phyloP scores from a whole-genome alignment of 1,140 invertebrate species.

The Drosophila gunungcola region DNA sequence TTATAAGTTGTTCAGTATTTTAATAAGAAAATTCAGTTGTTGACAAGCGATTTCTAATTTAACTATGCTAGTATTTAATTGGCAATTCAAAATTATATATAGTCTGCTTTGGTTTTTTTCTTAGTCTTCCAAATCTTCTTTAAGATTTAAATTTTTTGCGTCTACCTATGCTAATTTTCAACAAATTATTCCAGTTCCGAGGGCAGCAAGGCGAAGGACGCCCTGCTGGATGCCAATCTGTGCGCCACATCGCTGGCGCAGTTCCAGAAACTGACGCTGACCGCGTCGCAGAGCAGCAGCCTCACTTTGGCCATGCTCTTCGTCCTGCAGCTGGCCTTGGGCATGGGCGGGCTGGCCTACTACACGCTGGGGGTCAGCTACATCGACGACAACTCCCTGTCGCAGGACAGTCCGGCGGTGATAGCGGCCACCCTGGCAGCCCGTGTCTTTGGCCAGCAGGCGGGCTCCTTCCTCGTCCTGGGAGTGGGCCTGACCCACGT shows the following conservation, averaged over 20 bases:
- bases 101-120: too few relatives aligned
- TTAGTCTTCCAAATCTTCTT: too few relatives aligned
- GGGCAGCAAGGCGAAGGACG: conserved; percentile 48
- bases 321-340: conserved; percentile 87
- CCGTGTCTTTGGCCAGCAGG: conserved; percentile 73
- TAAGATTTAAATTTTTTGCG: too few relatives aligned
- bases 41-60: too few relatives aligned
- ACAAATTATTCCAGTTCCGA: conserved; percentile 37
- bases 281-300: conserved; percentile 56
- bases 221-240: conserved; percentile 56
- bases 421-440: conserved; percentile 72
- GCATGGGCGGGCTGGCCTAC: conserved; percentile 87
- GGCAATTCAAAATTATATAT: too few relatives aligned
- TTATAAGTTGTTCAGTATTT: too few relatives aligned
- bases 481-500: conserved; percentile 62
- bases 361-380: conserved; percentile 89
- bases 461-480: conserved; percentile 78
- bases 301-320: conserved; percentile 86
- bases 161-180: neutral
- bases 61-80: too few relatives aligned
- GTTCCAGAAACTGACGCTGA: conserved; percentile 61
- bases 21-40: too few relatives aligned
- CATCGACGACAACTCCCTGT: conserved; percentile 88
- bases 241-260: conserved; percentile 75
- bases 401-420: conserved; percentile 85